Conservation (phyloP, 2,113 vertebrate species). For the Erythrolamprus reginae region DNA sequence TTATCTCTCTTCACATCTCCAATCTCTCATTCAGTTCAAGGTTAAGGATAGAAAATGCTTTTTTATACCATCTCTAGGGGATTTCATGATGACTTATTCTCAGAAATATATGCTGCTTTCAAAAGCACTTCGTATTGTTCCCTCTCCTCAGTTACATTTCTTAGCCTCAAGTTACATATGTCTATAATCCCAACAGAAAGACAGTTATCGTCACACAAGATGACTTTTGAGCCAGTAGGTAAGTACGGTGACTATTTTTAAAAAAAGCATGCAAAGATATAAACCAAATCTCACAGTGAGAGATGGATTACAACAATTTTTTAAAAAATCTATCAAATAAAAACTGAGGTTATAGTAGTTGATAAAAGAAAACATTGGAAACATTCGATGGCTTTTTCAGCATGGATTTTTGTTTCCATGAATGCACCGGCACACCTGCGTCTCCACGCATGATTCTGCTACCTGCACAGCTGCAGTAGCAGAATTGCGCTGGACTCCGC, state of each 20-base stretch:
- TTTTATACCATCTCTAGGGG: constrained; percentile 36
- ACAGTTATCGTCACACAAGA: neutral
- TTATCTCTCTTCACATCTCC: neutral
- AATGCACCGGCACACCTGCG: too few species aligned
- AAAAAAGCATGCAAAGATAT: neutral
- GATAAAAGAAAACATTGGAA: neutral
- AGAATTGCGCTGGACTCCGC: too few species aligned
- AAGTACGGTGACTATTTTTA: neutral
- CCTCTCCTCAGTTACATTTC: constrained; percentile 37
- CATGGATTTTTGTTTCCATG: too few species aligned
- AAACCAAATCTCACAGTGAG: neutral
- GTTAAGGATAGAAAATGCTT: neutral
- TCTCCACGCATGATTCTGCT: too few species aligned
- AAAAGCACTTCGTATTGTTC: constrained; percentile 29
- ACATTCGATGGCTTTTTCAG: neutral
- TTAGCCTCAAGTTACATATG: constrained; percentile 43
- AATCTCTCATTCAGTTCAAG: neutral
- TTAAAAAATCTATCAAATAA: neutral
- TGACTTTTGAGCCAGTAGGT: constrained; percentile 10
- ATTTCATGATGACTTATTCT: constrained; percentile 43
- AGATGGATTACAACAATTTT: neutral
- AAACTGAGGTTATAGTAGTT: neutral
- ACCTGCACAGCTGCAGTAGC: too few species aligned
- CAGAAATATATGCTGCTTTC: neutral
- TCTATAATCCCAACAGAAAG: constrained; percentile 19